Base-by-base conservation (phyloP, 2,797 vertebrate genomes). In the Micropoecilia bifurca region DNA sequence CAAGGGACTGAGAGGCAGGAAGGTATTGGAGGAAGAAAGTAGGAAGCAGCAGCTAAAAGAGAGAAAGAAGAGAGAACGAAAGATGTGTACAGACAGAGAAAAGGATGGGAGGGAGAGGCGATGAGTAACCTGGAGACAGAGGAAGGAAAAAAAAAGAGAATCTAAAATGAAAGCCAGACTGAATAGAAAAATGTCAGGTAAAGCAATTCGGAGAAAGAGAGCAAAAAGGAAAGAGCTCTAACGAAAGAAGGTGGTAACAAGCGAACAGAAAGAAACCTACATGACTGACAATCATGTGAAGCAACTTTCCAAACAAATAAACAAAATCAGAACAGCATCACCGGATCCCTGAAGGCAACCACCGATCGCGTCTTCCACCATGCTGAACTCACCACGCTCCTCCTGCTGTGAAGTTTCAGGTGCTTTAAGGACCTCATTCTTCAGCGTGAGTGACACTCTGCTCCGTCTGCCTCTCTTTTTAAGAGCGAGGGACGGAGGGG, bases 361-460 rank as follows among this genome's bases (percentile, higher is more conserved):
- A 33, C 2, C 4, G 55, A 28, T 25, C 68, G 50, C 25, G 5
- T 45, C 48, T 4, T 25, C 20, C 39, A 46, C 14, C 14, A n/a
- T 1, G 77, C 71, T 55, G 76, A 91, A 96, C 96, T 96, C 94
- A 96, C 95, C 96, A 91, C 93, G 76, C 92, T 95, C 91, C 92
- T 94, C 93, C 93, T 95, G 94, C 88, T 94, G 91, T 96, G 95
- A 88, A 93, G 95, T 83, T 96, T 96, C 93, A 96, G 95, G 95
- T 96, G 96, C 94, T 96, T 96, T 88, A 96, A 94, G 88, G 95
- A 96, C 86, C 95, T 95, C 95, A 96, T 96, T 90, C 93, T 95
- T 87, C 89, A 82, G 84, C 69, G 82, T 75, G 77, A 89, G 88
- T 91, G 91, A 87, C 91, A 89, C 78, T 22, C 79, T 80, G 57